phyloP scores from a whole-genome alignment of 2,113 vertebrate genomes.

The Oreochromis aureus region DNA sequence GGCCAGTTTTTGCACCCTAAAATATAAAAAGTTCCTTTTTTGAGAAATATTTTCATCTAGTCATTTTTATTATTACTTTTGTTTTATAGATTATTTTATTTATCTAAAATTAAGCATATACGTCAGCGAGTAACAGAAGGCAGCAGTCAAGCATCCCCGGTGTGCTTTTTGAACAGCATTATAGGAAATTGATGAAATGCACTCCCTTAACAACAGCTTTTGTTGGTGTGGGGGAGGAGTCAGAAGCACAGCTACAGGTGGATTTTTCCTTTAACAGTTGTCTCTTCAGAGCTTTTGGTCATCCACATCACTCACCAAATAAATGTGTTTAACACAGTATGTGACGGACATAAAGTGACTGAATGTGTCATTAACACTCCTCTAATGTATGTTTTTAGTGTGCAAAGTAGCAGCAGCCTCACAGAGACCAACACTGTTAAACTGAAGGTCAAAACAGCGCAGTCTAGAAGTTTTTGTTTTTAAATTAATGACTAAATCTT shows the following conservation, averaged over 20 bases:
- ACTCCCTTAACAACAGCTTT: not conserved
- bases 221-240: not conserved
- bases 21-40: not conserved
- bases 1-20: not conserved
- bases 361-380: not conserved
- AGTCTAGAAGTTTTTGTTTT: not conserved
- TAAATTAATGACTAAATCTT: not conserved
- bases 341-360: not conserved
- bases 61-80: not conserved
- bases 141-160: rapidly evolving
- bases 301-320: not conserved
- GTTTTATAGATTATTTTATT: not conserved
- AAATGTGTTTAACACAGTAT: not conserved
- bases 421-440: not conserved
- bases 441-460: not conserved
- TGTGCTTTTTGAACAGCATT: not conserved
- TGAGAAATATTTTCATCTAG: not conserved
- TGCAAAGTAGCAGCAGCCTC: not conserved
- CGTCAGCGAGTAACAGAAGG: not conserved
- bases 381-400: not conserved
- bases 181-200: not conserved
- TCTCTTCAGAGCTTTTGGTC: not conserved
- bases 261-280: not conserved
- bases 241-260: not conserved
- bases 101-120: not conserved